Evolutionary conservation across 2,888 invertebrate species (phyloP), one percentile per base, ranked within the genome.

Genomic region (Eilema griseolum): DNA sequence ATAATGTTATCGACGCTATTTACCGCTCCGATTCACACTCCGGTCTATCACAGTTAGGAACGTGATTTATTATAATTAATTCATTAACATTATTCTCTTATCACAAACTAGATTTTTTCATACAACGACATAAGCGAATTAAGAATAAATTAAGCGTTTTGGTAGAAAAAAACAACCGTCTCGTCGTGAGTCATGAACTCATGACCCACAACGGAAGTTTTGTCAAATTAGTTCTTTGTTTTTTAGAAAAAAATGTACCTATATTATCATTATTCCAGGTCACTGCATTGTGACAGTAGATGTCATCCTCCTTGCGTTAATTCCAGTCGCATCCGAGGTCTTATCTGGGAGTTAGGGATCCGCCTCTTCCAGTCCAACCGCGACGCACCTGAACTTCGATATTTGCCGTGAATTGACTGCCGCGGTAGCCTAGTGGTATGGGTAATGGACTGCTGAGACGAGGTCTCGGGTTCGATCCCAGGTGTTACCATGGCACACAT

Each of bases 21-120:
- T 74, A 71, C 71, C 72, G 61, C 70, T 69, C 72, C 52, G 28
- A 16, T 75, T 67, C 60, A n/a, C 69, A 41, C 24, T 67, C 23
- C 23, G 26, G 62, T 28, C 31, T 68, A 56, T 33, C 61, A 23
- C 31, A 61, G n/a, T 67, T 28, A 20, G n/a, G 57, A 70, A 72
- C 72, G 74, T 77, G 57, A 68, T 62, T 60, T 61, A 67, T 61
- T 67, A 24, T 52, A 56, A 65, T 46, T 64, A 24, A 62, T 62
- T 41, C 26, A 20, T 11, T 24, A 20, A 62, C 37, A 10, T 23
- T 24, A 11, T 61, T n/a, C 3, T 31, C 20, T 31, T 61, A 62
- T 41, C 37, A 26, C 41, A 62, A 16, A 41, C 41, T 41, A 41
- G 41, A 41, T 62, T 41, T 62, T 62, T 41, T 62, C n/a, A 52